Base-by-base conservation (phyloP, 2,888 invertebrate genomes). In the Bibio marci region DNA sequence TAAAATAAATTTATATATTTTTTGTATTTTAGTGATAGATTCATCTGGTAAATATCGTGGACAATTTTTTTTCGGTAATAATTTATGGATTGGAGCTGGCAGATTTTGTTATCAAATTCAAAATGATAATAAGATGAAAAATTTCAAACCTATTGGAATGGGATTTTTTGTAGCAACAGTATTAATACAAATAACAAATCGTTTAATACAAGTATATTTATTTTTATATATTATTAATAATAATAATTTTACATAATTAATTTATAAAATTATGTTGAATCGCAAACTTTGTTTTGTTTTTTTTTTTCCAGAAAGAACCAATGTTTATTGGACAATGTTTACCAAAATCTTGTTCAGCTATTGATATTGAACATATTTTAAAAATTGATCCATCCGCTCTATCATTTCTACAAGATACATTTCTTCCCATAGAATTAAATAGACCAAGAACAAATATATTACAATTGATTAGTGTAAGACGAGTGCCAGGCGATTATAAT, bases 31-130 rank as follows among this genome's bases (percentile, higher is more conserved):
- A 85, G 83, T 81, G 58, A 77, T 71, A 51, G 85, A 85, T 55
- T 76, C 83, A 1, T 82, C 83, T 7, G 83, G 83, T 31, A 76
- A 77, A 47, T 85, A 85, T 63, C 73, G 73, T 12, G 72, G 79
- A 10, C 79, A 79, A 54, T 70, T 80, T 49, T 66, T 82, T 49
- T 83, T 80, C 51, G 83, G 82, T 14, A 82, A 80, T 56, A 79
- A 81, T 56, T 81, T 76, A 60, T 85, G 83, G 83, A 59, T 82
- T 50, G 85, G 85, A 4, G 80, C 82, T 35, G 66, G 70, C 46
- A 65, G 68, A 35, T 70, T 78, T 30, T 85, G 85, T 54, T 53
- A 61, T 18, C 83, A 83, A 52, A 63, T 63, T 2, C 59, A 60
- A 41, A 48, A 50, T 51, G 56, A 3, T 18, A 18, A 13, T 26